Base-by-base conservation (phyloP, 2,797 vertebrate genomes). In the Gymnocypris eckloni region DNA sequence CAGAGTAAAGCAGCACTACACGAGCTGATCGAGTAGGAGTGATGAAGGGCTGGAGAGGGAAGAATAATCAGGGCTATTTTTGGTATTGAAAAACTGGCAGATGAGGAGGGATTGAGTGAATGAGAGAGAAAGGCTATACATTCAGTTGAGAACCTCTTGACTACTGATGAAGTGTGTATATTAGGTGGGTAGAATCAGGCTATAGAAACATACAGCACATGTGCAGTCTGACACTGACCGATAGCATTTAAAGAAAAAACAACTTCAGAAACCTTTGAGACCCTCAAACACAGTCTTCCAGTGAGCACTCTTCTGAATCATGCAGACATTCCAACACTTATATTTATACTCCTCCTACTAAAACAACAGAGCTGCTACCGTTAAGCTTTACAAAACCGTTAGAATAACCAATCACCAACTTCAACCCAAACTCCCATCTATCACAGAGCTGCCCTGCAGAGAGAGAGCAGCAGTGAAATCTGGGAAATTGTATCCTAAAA, bases 361-460 rank as follows among this genome's bases (percentile, higher is more conserved):
- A 81, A 90, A 89, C 87, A 88, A 90, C 86, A 82, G 16, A 66
- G 66, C 75, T 87, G 87, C 88, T 90, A 85, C 87, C 79, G 81
- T 86, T 86, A 73, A 76, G 73, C n/a, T 86, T 73, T 83, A 86
- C 77, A 84, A 84, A 81, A 28, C 72, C 9, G 16, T 81, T 18
- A 71, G n/a, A 81, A 77, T 71, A 81, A 61, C 81, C 75, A 87
- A 79, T 87, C 82, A 86, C 48, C 72, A 82, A 84, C 54, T 25
- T 64, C 10, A 43, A 54, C 61, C 73, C 75, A 77, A 59, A 69
- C 82, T 87, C 83, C 86, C 79, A 77, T 66, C 71, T 86, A 89
- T 86, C 87, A 79, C 48, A 18, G 7, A 56, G 59, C 67, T 86
- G 89, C 88, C 77, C 84, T 37, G 7, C 72, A 61, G 64, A 18